Evolutionary conservation across 2,797 vertebrate genomes (phyloP).

Genomic region (Ctenopoma multispine): DNA sequence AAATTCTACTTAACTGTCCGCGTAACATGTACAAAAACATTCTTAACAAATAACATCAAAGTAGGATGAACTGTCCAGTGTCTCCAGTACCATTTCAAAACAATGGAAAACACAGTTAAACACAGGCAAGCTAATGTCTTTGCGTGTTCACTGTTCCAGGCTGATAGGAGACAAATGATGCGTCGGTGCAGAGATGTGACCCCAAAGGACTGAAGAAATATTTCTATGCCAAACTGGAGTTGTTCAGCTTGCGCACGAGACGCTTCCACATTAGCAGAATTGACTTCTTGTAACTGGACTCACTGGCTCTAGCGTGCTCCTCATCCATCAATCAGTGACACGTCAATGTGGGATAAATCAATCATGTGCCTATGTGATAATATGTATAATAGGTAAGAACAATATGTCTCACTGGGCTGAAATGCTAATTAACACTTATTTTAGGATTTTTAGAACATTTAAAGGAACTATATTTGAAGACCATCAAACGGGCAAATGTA

Average conservation of each 20-base stretch:
- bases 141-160: conserved; percentile 48
- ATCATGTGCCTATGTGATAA: conserved; percentile 95
- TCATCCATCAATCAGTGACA: conserved; percentile 96
- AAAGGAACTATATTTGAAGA: not conserved
- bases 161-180: conserved; percentile 25
- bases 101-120: conserved; percentile 47
- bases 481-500: not conserved
- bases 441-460: not conserved
- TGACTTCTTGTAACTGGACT: conserved; percentile 15
- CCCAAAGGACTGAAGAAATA: conserved; percentile 33
- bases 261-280: conserved; percentile 26
- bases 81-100: conserved; percentile 57
- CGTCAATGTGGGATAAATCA: conserved; percentile 99
- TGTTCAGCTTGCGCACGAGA: not conserved
- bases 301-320: conserved; percentile 49
- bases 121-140: conserved; percentile 45
- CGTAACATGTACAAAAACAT: conserved; percentile 50
- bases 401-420: conserved; percentile 34
- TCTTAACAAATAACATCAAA: conserved; percentile 51
- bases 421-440: conserved; percentile 10
- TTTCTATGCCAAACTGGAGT: conserved; percentile 34
- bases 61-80: conserved; percentile 52
- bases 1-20: conserved; percentile 74
- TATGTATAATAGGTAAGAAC: conserved; percentile 36
- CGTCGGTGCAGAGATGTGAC: conserved; percentile 27